phyloP scores from a whole-genome alignment of 64 coral and sea anemone genomes.

The Montipora capricornis region DNA sequence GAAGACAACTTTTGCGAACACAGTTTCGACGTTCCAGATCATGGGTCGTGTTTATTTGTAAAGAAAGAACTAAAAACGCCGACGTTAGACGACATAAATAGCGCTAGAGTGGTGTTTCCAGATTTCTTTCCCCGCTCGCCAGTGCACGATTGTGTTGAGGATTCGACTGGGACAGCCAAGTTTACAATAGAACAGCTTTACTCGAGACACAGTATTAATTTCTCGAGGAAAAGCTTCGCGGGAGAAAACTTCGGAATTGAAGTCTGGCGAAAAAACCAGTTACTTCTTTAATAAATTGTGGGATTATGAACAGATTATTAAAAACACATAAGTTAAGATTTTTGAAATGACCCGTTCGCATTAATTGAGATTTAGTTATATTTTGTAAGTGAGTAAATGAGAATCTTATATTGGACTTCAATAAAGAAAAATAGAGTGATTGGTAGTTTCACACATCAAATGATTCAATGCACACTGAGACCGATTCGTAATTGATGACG shows the following conservation, averaged over 20 bases:
- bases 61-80: not conserved
- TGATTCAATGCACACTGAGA: too few relatives aligned
- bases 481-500: too few relatives aligned
- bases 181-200: slow-evolving; percentile 37
- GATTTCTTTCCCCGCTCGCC: slow-evolving; percentile 33
- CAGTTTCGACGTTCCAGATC: not conserved
- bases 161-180: not conserved
- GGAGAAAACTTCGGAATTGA: not conserved
- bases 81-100: not conserved
- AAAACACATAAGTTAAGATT: too few relatives aligned
- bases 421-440: not conserved
- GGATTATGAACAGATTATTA: not conserved
- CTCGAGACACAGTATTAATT: not conserved
- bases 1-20: not conserved
- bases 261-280: not conserved
- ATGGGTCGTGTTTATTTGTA: not conserved
- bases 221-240: not conserved
- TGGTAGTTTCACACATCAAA: too few relatives aligned
- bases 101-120: slow-evolving; percentile 15
- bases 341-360: too few relatives aligned
- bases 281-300: not conserved
- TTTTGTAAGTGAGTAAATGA: not conserved
- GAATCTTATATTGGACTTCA: not conserved
- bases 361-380: too few relatives aligned
- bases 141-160: not conserved